Percentiles rank a stretch among this genome's conserved stretches.
Evolutionary conservation across 2,797 vertebrate species (phyloP).

Genomic region (Xerus rutilus): DNA sequence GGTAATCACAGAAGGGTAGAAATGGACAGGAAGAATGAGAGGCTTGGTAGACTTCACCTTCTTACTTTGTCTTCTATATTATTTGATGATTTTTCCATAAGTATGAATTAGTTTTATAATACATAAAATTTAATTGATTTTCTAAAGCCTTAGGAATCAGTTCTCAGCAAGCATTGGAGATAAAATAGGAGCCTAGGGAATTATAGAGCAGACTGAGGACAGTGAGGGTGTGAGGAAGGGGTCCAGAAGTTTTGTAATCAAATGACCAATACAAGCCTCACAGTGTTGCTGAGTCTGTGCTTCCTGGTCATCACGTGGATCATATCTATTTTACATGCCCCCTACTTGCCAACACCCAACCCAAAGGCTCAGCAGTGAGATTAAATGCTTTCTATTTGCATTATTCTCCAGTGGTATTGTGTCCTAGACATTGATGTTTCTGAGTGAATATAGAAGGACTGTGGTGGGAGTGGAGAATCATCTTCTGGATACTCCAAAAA

Average conservation of each 20-base stretch:
- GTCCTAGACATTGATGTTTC: constrained; percentile 22
- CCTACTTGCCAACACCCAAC: not conserved
- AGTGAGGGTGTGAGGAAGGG: not conserved
- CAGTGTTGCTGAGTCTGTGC: not conserved
- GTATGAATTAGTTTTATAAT: constrained; percentile 4
- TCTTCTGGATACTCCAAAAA: not conserved
- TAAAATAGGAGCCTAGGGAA: constrained; percentile 19
- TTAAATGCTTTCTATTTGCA: not conserved
- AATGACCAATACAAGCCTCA: constrained; percentile 31
- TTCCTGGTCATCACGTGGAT: not conserved
- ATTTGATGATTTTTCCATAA: constrained; percentile 45
- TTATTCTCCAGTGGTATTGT: not conserved
- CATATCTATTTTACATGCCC: not conserved
- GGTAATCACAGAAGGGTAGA: not conserved
- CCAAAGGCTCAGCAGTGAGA: not conserved
- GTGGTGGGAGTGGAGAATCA: not conserved
- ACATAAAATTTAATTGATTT: constrained; percentile 42
- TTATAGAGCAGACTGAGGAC: not conserved
- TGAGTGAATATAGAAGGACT: not conserved
- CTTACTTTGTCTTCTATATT: not conserved
- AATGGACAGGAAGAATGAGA: not conserved
- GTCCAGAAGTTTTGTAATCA: not conserved
- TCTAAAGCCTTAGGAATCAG: constrained; percentile 23
- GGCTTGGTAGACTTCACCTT: not conserved
- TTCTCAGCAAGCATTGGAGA: not conserved